Conservation (phyloP, 1,140 invertebrate species). For the Himalopsyche phryganea region DNA sequence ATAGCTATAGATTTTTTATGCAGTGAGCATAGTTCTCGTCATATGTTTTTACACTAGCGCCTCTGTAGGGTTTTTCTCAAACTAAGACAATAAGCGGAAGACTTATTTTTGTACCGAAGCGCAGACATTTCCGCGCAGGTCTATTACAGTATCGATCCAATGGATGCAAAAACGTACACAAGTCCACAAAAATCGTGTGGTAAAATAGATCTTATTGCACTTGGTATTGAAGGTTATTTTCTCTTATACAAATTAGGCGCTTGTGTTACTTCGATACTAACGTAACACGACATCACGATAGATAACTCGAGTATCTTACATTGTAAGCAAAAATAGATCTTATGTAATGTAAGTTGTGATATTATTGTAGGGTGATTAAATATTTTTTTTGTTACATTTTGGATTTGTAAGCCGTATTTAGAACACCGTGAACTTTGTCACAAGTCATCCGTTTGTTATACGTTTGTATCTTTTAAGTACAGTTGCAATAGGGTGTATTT, state of each 20-base stretch:
- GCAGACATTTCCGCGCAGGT: constrained; percentile 6
- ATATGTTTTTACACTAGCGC: constrained; percentile 12
- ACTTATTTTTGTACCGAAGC: not conserved
- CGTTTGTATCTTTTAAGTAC: not conserved
- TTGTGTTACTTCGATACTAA: not conserved
- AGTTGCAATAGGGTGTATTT: not conserved
- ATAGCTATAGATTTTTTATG: too few species aligned
- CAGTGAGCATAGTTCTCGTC: not conserved
- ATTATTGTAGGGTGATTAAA: not conserved
- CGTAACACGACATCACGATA: not conserved
- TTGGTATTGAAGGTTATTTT: too few species aligned
- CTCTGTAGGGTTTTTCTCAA: constrained; percentile 9
- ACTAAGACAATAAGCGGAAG: not conserved
- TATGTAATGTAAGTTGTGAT: not conserved
- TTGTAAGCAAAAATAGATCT: not conserved
- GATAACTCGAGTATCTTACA: constrained; percentile 1
- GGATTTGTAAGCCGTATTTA: not conserved
- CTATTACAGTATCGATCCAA: constrained; percentile 20
- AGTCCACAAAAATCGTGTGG: not conserved
- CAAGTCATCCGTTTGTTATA: not conserved
- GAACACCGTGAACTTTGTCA: not conserved
- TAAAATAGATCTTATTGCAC: not conserved
- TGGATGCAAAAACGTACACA: not conserved
- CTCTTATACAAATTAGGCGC: not conserved
- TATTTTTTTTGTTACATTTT: constrained; percentile 1